Percentiles rank a stretch among this genome's conserved stretches.
Conservation (phyloP, 2,113 vertebrate genomes). For the Microtus montanus region DNA sequence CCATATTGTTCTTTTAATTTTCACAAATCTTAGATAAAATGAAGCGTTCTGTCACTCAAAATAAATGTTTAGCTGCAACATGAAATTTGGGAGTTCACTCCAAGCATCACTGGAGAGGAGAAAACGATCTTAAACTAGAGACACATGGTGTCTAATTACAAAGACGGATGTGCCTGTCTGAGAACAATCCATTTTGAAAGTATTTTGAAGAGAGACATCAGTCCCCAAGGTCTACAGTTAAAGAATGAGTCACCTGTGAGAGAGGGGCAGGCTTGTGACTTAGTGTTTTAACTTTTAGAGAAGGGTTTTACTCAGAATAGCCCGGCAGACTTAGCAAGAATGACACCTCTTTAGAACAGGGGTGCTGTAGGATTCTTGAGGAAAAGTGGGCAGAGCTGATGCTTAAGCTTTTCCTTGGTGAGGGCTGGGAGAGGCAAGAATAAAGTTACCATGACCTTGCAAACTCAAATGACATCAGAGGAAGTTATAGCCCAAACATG, state of each 20-base stretch:
- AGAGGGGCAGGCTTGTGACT: constrained; percentile 38
- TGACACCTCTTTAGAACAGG: constrained; percentile 38
- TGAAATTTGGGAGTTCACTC: not conserved
- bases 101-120: not conserved
- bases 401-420: constrained; percentile 10
- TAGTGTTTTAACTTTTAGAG: constrained; percentile 40
- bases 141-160: not conserved
- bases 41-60: not conserved
- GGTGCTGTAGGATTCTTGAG: not conserved
- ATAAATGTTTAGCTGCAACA: constrained; percentile 25
- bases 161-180: constrained; percentile 1
- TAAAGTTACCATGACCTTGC: constrained; percentile 48
- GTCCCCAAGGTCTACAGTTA: constrained; percentile 16
- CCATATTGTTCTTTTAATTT: constrained; percentile 8
- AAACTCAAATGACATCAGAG: constrained; percentile 18
- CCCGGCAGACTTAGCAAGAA: constrained; percentile 32
- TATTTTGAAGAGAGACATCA: constrained; percentile 21
- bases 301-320: constrained; percentile 59
- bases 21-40: constrained; percentile 11
- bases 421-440: constrained; percentile 33
- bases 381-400: not conserved
- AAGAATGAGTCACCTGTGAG: constrained; percentile 64
- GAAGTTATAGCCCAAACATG: not conserved
- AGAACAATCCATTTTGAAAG: constrained; percentile 46
- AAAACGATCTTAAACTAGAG: constrained; percentile 19